Conservation (phyloP, 1,140 invertebrate species). For the Rhyzopertha dominica region DNA sequence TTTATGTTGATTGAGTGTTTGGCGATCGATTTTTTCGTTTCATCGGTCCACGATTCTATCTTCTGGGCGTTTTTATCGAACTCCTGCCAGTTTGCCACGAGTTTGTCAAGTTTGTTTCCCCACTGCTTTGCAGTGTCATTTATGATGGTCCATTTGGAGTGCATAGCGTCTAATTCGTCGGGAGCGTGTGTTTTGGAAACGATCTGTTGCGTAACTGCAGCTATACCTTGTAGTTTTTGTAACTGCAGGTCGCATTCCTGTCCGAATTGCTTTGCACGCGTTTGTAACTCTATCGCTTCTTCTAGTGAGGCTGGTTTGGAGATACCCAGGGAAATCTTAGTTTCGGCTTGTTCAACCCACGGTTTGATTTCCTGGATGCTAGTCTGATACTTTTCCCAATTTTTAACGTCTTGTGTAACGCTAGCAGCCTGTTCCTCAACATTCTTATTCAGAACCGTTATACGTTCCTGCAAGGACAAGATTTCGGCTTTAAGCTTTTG, state of each 20-base stretch:
- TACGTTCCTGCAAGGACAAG: conserved; percentile 59
- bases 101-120: conserved; percentile 68
- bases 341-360: conserved; percentile 82
- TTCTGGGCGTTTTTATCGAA: conserved; percentile 68
- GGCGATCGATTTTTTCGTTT: conserved; percentile 57
- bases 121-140: conserved; percentile 69
- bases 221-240: conserved; percentile 65
- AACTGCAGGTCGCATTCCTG: conserved; percentile 72
- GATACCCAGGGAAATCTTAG: conserved; percentile 64
- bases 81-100: conserved; percentile 74
- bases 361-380: conserved; percentile 75
- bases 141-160: conserved; percentile 71
- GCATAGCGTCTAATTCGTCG: conserved; percentile 76
- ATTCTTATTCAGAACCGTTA: conserved; percentile 63
- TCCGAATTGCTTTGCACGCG: conserved; percentile 63
- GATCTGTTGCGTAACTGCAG: conserved; percentile 66
- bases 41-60: conserved; percentile 66
- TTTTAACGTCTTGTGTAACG: conserved; percentile 69
- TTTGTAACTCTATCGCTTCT: conserved; percentile 73
- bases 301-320: conserved; percentile 69
- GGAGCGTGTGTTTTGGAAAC: conserved; percentile 65
- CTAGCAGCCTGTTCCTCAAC: conserved; percentile 67
- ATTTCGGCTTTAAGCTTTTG: conserved; percentile 64
- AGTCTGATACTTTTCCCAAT: conserved; percentile 81
- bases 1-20: conserved; percentile 54